phyloP scores from a whole-genome alignment of 2,888 invertebrate genomes.

The Euzetes globulus region DNA sequence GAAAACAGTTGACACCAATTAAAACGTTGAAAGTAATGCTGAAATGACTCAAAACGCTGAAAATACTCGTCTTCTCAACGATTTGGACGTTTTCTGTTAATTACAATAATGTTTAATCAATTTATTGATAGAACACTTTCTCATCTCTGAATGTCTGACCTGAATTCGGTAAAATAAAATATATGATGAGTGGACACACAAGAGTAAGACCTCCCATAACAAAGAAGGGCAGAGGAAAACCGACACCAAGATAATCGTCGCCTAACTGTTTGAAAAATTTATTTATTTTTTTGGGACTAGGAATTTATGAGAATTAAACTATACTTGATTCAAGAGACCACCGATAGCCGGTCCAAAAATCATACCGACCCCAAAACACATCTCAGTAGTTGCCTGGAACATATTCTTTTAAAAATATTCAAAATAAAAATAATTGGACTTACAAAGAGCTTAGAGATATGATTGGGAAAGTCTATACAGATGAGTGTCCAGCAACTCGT shows the following conservation, averaged over 20 bases:
- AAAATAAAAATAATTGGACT: neutral
- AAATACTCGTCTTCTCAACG: slow-evolving; percentile 10
- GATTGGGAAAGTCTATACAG: neutral
- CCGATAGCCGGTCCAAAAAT: slow-evolving; percentile 29
- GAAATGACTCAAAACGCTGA: slow-evolving; percentile 10
- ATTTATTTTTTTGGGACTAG: neutral
- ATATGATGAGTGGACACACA: neutral
- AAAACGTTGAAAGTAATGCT: slow-evolving; percentile 7
- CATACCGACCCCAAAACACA: slow-evolving; percentile 17
- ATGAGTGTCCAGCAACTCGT: neutral
- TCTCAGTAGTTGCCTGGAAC: slow-evolving; percentile 20
- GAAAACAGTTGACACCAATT: slow-evolving; percentile 5
- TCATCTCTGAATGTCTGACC: neutral
- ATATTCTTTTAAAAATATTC: too few species aligned
- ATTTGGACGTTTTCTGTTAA: neutral
- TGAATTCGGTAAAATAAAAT: neutral
- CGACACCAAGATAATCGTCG: too few species aligned
- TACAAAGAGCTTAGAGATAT: slow-evolving; percentile 6
- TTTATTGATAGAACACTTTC: too few species aligned
- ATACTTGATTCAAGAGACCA: slow-evolving; percentile 20
- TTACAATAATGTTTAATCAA: neutral
- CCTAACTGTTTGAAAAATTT: too few species aligned
- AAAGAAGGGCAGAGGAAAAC: slow-evolving; percentile 16
- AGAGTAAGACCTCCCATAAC: slow-evolving; percentile 11
- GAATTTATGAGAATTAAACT: neutral